Evolutionary conservation across 2,113 vertebrate genomes (phyloP).

Genomic region (Eidolon helvum): DNA sequence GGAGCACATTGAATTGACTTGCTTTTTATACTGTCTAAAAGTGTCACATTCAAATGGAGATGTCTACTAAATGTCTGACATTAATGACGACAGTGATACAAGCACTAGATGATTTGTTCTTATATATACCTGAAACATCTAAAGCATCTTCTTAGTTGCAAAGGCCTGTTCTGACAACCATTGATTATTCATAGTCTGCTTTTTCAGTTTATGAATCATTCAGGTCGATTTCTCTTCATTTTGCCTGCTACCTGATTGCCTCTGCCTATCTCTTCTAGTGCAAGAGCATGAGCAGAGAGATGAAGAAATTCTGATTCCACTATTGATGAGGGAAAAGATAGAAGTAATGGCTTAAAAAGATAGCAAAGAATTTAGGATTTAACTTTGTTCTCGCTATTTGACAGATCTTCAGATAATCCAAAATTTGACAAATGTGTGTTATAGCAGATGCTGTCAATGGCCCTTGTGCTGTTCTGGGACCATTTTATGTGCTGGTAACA

Average conservation of each 20-base stretch:
- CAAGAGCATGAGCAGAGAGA: neutral
- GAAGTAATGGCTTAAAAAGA: neutral
- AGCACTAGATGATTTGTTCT: neutral
- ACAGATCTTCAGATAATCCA: neutral
- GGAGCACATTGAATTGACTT: neutral
- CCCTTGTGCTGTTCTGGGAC: neutral
- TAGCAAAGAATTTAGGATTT: neutral
- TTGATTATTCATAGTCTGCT: neutral
- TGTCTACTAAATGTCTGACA: neutral
- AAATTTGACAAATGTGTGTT: neutral
- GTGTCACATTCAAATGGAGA: constrained; percentile 17
- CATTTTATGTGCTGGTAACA: neutral
- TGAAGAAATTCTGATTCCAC: neutral
- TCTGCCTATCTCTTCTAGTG: neutral
- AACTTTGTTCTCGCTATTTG: neutral
- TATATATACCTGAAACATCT: neutral
- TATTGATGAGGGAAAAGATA: neutral
- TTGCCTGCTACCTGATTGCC: neutral
- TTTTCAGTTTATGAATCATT: constrained; percentile 44
- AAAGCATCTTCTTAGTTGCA: neutral
- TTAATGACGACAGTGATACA: neutral
- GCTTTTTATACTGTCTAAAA: neutral
- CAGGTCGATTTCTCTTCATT: neutral
- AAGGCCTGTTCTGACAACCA: neutral
- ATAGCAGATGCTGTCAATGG: neutral